Percentiles rank a stretch among this genome's conserved stretches.
phyloP scores from a whole-genome alignment of 2,888 invertebrate species.

The Lomographa bimaculata region DNA sequence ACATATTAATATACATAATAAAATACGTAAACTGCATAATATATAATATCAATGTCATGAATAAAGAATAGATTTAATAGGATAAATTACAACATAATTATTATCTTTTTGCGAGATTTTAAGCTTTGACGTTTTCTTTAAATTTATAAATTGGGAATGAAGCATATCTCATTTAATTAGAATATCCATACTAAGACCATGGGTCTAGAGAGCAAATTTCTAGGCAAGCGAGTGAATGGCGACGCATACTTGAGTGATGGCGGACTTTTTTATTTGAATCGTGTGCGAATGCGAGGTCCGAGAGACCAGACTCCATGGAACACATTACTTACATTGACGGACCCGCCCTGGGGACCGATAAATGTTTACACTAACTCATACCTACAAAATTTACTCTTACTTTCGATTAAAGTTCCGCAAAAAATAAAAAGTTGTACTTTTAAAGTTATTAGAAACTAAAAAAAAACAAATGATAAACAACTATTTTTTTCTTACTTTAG shows the following conservation, averaged over 20 bases:
- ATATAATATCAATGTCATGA: too few relatives aligned
- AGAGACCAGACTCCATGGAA: conserved; percentile 48
- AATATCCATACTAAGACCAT: conserved; percentile 55
- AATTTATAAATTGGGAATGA: too few relatives aligned
- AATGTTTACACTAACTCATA: conserved; percentile 36
- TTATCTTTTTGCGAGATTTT: too few relatives aligned
- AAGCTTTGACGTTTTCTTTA: too few relatives aligned
- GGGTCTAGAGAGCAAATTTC: conserved; percentile 65
- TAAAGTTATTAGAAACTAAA: conserved; percentile 21
- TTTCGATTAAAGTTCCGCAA: conserved; percentile 12
- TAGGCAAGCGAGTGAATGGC: conserved; percentile 77
- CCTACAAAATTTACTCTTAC: conserved; percentile 26
- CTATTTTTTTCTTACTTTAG: conserved; percentile 30
- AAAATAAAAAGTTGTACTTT: conserved; percentile 18
- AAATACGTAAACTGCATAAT: too few relatives aligned
- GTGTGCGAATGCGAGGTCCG: conserved; percentile 77
- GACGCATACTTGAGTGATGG: conserved; percentile 83
- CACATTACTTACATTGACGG: conserved; percentile 50
- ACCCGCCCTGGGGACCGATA: conserved; percentile 37
- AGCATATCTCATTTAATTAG: conserved; percentile 14
- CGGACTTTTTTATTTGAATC: conserved; percentile 83
- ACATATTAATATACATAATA: too few relatives aligned
- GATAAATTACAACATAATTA: too few relatives aligned
- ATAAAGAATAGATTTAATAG: too few relatives aligned
- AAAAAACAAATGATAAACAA: conserved; percentile 27